Base-by-base conservation (phyloP, 2,888 invertebrate genomes). In the Drosophila picticornis region DNA sequence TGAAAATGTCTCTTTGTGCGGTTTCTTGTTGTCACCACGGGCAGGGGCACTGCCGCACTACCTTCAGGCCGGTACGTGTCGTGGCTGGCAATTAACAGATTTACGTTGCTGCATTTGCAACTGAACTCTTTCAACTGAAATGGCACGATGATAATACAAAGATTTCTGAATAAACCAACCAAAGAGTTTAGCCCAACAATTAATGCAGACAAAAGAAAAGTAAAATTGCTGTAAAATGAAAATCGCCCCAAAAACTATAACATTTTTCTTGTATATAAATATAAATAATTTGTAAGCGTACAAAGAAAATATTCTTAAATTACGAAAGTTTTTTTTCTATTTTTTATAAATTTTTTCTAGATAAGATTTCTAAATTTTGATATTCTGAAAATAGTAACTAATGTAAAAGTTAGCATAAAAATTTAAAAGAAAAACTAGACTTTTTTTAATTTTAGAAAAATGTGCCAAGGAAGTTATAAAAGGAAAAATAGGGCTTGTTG, bases 1-100 rank as follows among this genome's bases (percentile, higher is more conserved):
- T 81, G 78, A 72, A 68, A 77, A 65, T 50, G 50, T 36, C 31
- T 68, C 61, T 65, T 71, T 69, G 64, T 65, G 34, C 48, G 75
- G 51, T 27, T 46, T 48, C 52, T 36, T 27, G 31, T n/a, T 22
- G 52, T 52, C 19, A 31, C 53, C 22, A 16, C 11, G 25, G 52
- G 6, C 7, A 48, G 22, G 69, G 32, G 4, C 46, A 46, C 25
- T 25, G 16, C 9, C 13, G 11, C 11, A 22, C 16, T 34, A 73
- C 79, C 79, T 63, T 58, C 22, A 9, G 16, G n/a, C 3, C 25
- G 9, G 16, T 25, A 25, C 55, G 77, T 80, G 81, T 29, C 48
- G 32, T 32, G 63, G 60, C 27, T 65, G 48, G 53, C 71, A 62
- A 57, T 71, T 59, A 25, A 59, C 63, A 66, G 77, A 62, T 77